These are phyloP conservation scores for Enteromius viviparus DNA, from an alignment of 2,797 vertebrate species.

Conservation along the genomic window DNA sequence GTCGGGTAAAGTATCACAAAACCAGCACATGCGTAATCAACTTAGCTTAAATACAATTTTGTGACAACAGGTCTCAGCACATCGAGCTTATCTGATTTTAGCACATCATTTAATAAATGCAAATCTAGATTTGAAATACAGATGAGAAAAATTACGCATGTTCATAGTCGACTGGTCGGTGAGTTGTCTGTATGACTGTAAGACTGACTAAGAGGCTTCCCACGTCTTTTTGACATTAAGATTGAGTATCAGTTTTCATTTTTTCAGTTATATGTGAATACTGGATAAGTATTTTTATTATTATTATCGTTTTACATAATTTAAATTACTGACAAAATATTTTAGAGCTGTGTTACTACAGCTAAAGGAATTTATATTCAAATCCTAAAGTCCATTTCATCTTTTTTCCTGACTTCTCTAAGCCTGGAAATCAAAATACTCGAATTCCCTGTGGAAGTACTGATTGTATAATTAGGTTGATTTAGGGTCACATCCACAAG, in stretches of 20 bases:
- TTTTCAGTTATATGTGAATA: not conserved
- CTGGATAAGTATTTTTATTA: not conserved
- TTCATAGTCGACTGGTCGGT: not conserved
- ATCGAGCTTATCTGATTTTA: not conserved
- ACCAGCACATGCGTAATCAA: not conserved
- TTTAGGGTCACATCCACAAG: constrained; percentile 18
- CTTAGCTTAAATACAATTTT: not conserved
- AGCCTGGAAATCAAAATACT: not conserved
- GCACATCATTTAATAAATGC: not conserved
- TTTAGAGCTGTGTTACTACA: not conserved
- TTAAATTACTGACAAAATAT: not conserved
- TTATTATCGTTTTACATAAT: constrained; percentile 2
- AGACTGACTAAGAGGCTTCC: not conserved
- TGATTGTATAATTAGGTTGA: constrained; percentile 26
- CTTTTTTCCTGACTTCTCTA: not conserved
- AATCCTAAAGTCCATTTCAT: not conserved
- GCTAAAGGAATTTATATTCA: constrained; percentile 13
- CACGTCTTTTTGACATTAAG: not conserved
- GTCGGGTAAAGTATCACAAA: constrained; percentile 2
- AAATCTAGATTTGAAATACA: not conserved
- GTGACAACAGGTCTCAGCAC: not conserved
- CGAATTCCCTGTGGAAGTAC: not conserved
- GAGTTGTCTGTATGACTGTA: not conserved
- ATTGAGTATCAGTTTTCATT: not conserved
- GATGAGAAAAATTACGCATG: not conserved